A percentile compares a stretch with the other conserved stretches of the same genome.
phyloP scores from a whole-genome alignment of 2,888 invertebrate genomes.

The Ernsta delagoae region DNA sequence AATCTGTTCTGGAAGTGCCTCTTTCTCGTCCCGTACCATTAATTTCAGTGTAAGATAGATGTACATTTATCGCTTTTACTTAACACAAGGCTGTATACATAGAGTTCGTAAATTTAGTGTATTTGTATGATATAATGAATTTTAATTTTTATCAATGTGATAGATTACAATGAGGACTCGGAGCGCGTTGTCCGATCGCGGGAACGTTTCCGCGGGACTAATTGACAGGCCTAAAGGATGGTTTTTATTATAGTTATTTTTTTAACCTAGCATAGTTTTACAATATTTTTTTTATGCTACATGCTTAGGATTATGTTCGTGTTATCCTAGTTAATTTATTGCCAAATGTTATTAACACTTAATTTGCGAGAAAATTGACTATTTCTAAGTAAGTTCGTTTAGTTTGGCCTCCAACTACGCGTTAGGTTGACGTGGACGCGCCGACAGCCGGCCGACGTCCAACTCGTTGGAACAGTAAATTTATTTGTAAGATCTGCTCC shows the following conservation, averaged over 20 bases:
- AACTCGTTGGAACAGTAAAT: constrained; percentile 53
- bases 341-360: constrained; percentile 83
- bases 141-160: constrained; percentile 61
- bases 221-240: constrained; percentile 58
- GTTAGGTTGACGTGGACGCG: constrained; percentile 17
- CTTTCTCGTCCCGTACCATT: constrained; percentile 71
- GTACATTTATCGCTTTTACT: constrained; percentile 71
- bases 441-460: constrained; percentile 34
- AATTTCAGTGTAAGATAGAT: constrained; percentile 75
- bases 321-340: constrained; percentile 83
- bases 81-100: constrained; percentile 73
- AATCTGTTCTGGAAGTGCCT: constrained; percentile 79
- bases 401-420: constrained; percentile 38
- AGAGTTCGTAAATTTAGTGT: constrained; percentile 57
- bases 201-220: constrained; percentile 32
- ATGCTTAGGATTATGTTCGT: constrained; percentile 73
- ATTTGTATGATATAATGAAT: constrained; percentile 57
- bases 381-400: constrained; percentile 57
- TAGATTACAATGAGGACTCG: constrained; percentile 50
- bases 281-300: constrained; percentile 62
- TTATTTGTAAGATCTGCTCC: constrained; percentile 81
- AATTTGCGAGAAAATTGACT: constrained; percentile 61
- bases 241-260: constrained; percentile 58
- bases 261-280: constrained; percentile 65
- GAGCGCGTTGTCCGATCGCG: constrained; percentile 25